Evolutionary conservation across 2,797 vertebrate genomes (phyloP).

Genomic region (Menidia menidia): DNA sequence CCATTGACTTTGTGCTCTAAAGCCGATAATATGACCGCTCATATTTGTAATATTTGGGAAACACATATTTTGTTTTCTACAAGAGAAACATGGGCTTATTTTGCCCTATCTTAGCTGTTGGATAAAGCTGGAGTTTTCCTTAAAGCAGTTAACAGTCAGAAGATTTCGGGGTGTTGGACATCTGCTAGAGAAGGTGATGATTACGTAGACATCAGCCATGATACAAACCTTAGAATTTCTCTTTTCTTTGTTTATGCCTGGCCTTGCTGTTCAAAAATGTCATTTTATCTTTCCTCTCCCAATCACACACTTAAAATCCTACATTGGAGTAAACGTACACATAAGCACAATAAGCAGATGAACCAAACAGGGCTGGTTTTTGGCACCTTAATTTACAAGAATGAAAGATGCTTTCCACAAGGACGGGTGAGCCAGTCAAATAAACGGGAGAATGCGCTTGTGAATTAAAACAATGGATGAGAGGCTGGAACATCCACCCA

Average conservation of each 20-base stretch:
- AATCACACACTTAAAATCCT: neutral
- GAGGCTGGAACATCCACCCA: neutral
- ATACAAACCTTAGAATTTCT: neutral
- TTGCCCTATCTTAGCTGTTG: no score
- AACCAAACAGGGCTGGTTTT: neutral
- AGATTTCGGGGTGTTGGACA: no score
- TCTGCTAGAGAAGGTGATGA: no score
- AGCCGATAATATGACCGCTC: no score
- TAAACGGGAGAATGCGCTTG: constrained; percentile 3
- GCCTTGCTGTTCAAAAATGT: constrained; percentile 7
- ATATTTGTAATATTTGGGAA: no score
- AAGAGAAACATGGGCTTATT: no score
- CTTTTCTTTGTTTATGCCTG: neutral
- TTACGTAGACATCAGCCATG: neutral
- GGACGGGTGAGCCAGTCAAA: neutral
- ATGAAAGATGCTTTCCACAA: constrained; percentile 5
- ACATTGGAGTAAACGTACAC: neutral
- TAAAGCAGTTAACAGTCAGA: no score
- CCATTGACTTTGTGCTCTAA: neutral
- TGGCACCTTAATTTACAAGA: neutral
- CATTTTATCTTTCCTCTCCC: constrained; percentile 1
- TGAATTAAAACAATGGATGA: constrained; percentile 9
- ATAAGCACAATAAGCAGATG: neutral
- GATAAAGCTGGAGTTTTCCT: no score
- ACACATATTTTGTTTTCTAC: no score